Conservation (phyloP, 1,140 invertebrate species). For the Euschistus heros region DNA sequence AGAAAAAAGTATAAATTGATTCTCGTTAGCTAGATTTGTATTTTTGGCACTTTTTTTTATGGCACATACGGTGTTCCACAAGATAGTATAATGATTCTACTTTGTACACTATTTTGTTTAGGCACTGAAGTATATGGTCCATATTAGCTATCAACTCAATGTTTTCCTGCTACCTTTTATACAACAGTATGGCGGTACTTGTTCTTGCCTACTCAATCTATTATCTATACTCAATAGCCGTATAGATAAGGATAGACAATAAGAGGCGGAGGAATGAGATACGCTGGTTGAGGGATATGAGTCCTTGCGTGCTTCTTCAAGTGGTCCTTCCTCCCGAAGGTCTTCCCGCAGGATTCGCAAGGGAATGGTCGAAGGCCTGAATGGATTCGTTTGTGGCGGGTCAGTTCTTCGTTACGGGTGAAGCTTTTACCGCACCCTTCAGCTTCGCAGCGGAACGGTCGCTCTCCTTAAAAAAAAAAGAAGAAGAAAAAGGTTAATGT, state of each 20-base stretch:
- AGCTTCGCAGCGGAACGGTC: slow-evolving; percentile 75
- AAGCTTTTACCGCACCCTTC: slow-evolving; percentile 79
- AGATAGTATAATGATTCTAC: too few relatives aligned
- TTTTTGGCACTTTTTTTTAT: too few relatives aligned
- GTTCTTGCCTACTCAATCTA: too few relatives aligned
- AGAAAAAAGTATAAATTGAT: too few relatives aligned
- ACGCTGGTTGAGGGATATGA: slow-evolving; percentile 39
- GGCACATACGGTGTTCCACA: too few relatives aligned
- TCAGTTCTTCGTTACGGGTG: slow-evolving; percentile 86
- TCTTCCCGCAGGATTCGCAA: slow-evolving; percentile 69
- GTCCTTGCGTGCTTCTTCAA: slow-evolving; percentile 71
- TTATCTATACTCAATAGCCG: slow-evolving; percentile 25
- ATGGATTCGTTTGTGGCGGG: slow-evolving; percentile 82
- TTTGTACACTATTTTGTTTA: too few relatives aligned
- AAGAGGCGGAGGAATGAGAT: slow-evolving; percentile 14
- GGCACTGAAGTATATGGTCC: too few relatives aligned
- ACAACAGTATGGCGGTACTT: too few relatives aligned
- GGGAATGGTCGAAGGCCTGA: slow-evolving; percentile 68
- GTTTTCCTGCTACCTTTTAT: too few relatives aligned
- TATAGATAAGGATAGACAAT: slow-evolving; percentile 28
- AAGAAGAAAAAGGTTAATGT: too few relatives aligned
- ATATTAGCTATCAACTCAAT: too few relatives aligned
- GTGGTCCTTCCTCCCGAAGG: slow-evolving; percentile 82
- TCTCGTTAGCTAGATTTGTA: too few relatives aligned
- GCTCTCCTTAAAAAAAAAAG: slow-evolving; percentile 49